Base-by-base conservation (phyloP, 2,113 vertebrate genomes). In the Calyptommatus sinebrachiatus region DNA sequence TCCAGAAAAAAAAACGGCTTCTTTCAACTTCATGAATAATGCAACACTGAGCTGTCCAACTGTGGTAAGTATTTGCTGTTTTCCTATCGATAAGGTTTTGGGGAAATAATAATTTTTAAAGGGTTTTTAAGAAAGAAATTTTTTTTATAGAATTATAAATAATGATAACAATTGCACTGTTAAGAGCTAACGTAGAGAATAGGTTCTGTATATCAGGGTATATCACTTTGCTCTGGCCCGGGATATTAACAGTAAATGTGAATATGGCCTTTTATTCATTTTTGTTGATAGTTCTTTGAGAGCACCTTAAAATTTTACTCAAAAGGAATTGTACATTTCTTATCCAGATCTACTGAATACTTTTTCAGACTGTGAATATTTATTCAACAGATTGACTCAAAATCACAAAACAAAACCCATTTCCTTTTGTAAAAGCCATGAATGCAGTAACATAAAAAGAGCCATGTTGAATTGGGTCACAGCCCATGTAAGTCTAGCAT, bases 11-110 rank as follows among this genome's bases (percentile, higher is more conserved):
- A 99, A 99, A 90, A 94, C 92, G 0, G 87, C 91, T 20, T 93
- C 89, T 0, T 91, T 98, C 81, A 85, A 96, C 89, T 95, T 97
- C 69, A 22, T 9, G 1, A 68, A 50, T 24, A 88, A 84, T 3
- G 41, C 94, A 1, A 9, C 88, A n/a, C 85, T 99, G 5, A 88
- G 88, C 86, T 99, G 97, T 83, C 97, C 97, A 7, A 88, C 94
- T 68, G 80, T 93, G 96, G 97, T 99, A 95, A 93, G 22, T 69
- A 74, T 2, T 3, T 11, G 8, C 28, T 18, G 0, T 0, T 11
- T 50, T 70, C 74, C 80, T 70, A 79, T 63, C 14, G 8, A 63
- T 35, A 18, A 31, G 69, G 1, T 73, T 79, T 66, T 66, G 26
- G 7, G 71, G 7, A 18, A 35, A 74, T 1, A 45, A 62, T 22